Conservation (phyloP, 2,113 vertebrate species). For the Tretioscincus oriximinensis region DNA sequence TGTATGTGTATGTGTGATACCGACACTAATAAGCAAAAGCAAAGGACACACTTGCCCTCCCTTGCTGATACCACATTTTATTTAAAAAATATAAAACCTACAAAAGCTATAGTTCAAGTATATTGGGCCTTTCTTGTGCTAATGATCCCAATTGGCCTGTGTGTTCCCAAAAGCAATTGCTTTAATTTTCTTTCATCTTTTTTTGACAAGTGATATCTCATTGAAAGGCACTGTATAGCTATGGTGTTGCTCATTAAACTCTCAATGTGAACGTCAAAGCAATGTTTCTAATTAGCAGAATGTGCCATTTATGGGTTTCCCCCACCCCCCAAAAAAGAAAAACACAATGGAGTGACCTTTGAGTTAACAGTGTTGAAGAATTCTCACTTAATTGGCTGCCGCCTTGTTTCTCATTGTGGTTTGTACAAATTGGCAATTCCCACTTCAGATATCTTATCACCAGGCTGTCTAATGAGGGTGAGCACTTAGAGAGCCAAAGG, state of each 20-base stretch:
- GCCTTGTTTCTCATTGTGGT: slow-evolving; percentile 43
- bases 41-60: no score
- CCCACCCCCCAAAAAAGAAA: slow-evolving; percentile 14
- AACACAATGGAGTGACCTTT: slow-evolving; percentile 52
- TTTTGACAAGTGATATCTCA: slow-evolving; percentile 23
- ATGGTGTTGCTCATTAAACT: slow-evolving; percentile 58
- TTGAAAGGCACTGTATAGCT: slow-evolving; percentile 47
- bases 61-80: no score
- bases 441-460: slow-evolving; percentile 29
- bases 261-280: slow-evolving; percentile 45
- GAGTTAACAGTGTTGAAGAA: slow-evolving; percentile 56
- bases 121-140: not conserved
- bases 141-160: slow-evolving; percentile 1
- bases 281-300: slow-evolving; percentile 67
- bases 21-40: no score
- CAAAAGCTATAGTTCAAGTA: no score
- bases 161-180: slow-evolving; percentile 16
- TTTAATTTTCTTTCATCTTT: slow-evolving; percentile 46
- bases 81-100: no score
- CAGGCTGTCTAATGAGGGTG: slow-evolving; percentile 15
- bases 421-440: slow-evolving; percentile 29
- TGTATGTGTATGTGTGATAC: no score
- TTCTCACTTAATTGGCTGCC: slow-evolving; percentile 69
- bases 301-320: slow-evolving; percentile 68
- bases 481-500: slow-evolving; percentile 5